phyloP scores from a whole-genome alignment of 2,113 vertebrate species.

The Menura novaehollandiae region DNA sequence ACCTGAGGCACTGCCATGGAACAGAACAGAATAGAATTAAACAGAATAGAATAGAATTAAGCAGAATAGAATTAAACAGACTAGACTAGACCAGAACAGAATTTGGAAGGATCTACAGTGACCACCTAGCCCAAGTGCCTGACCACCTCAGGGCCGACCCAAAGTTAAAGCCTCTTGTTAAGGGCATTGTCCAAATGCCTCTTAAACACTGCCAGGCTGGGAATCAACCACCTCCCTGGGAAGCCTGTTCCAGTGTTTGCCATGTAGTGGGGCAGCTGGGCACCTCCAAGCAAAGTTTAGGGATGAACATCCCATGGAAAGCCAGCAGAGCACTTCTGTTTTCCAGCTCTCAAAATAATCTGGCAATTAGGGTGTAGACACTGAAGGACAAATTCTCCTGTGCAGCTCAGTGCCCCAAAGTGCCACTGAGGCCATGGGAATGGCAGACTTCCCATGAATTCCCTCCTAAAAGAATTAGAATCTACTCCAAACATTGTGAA shows the following conservation, averaged over 20 bases:
- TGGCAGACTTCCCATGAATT: neutral
- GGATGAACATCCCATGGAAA: neutral
- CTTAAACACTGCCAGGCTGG: neutral
- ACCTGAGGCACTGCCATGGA: neutral
- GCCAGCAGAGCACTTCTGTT: neutral
- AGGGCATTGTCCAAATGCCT: neutral
- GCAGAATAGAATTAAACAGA: neutral
- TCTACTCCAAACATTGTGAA: neutral
- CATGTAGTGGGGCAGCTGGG: neutral
- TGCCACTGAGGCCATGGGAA: neutral
- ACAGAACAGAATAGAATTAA: accelerated
- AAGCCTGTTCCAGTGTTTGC: neutral
- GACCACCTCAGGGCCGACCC: neutral
- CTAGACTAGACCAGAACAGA: neutral
- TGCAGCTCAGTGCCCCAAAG: neutral
- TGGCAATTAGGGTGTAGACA: neutral
- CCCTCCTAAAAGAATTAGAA: neutral
- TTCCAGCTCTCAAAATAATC: neutral
- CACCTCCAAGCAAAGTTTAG: neutral
- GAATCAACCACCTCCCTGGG: neutral
- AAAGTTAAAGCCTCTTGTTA: neutral
- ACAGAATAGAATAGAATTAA: neutral
- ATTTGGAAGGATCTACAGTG: neutral
- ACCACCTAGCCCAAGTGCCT: neutral
- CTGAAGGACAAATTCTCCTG: neutral